Evolutionary conservation across 2,797 vertebrate genomes (phyloP).

Genomic region (Tangara arthus): DNA sequence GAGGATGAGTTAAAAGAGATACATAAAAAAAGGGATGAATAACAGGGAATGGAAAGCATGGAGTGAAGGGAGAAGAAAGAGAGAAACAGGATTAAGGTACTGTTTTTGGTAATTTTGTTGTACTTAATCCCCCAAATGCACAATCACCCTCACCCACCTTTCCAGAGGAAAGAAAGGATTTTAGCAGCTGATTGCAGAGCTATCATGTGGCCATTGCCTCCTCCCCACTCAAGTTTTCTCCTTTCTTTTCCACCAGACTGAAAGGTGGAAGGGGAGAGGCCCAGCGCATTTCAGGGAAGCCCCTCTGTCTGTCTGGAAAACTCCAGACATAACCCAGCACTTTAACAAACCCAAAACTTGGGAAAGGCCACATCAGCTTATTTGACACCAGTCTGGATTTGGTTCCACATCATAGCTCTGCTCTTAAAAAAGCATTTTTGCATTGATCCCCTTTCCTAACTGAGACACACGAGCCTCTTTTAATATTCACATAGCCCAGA

Average conservation of each 20-base stretch:
- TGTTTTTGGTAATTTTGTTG: not conserved
- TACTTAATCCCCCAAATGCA: not conserved
- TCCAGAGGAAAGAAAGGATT: not conserved
- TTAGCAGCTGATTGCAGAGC: not conserved
- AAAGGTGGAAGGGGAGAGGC: not conserved
- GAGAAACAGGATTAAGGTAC: conserved; percentile 67
- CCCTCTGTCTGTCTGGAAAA: not conserved
- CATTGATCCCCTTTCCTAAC: conserved; percentile 16
- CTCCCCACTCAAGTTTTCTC: not conserved
- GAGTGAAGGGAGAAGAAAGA: conserved; percentile 69
- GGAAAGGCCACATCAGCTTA: not conserved
- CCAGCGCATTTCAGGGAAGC: not conserved
- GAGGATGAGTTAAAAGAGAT: conserved; percentile 44
- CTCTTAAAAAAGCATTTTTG: conserved; percentile 40
- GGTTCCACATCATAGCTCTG: conserved; percentile 55
- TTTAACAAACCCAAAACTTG: not conserved
- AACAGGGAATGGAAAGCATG: conserved; percentile 57
- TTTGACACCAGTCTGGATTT: not conserved
- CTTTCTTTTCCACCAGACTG: not conserved
- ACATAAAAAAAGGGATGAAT: conserved; percentile 13
- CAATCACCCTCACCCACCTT: not conserved
- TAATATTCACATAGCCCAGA: not conserved
- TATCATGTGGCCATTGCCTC: not conserved
- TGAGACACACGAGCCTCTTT: conserved; percentile 23
- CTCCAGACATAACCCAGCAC: accelerated